Conservation (phyloP, 2,888 invertebrate species). For the Timandra comae region DNA sequence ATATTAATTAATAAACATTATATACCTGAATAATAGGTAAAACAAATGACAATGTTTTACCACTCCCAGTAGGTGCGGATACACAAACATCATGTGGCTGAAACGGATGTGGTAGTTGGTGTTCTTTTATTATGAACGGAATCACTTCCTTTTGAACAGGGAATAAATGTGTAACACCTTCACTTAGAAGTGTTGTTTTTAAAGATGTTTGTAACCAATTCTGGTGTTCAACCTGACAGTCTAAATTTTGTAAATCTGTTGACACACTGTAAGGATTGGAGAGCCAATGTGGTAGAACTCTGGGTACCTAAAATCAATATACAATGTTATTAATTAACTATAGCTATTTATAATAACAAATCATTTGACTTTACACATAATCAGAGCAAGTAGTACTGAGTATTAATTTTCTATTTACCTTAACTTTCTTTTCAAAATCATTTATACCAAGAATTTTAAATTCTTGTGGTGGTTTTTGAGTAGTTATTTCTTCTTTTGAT, state of each 20-base stretch:
- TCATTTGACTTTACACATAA: too few species aligned
- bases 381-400: too few species aligned
- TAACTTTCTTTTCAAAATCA: constrained; percentile 74
- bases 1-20: neutral
- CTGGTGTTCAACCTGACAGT: constrained; percentile 73
- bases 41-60: constrained; percentile 96
- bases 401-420: too few species aligned
- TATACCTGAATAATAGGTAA: constrained; percentile 89
- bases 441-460: constrained; percentile 83
- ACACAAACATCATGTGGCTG: constrained; percentile 95
- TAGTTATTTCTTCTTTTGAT: constrained; percentile 13
- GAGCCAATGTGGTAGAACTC: constrained; percentile 92
- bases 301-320: constrained; percentile 76
- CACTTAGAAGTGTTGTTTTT: constrained; percentile 78
- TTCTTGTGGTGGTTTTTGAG: constrained; percentile 38
- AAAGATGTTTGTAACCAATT: constrained; percentile 80
- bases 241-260: constrained; percentile 79
- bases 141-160: constrained; percentile 90
- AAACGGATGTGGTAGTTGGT: constrained; percentile 75
- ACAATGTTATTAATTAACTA: too few species aligned
- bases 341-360: too few species aligned
- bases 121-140: constrained; percentile 83
- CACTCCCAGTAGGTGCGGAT: constrained; percentile 98
- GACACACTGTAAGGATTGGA: constrained; percentile 86
- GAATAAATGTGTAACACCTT: constrained; percentile 87